Evolutionary conservation across 2,113 vertebrate species (phyloP).

Genomic region (Pseudopipra pipra): DNA sequence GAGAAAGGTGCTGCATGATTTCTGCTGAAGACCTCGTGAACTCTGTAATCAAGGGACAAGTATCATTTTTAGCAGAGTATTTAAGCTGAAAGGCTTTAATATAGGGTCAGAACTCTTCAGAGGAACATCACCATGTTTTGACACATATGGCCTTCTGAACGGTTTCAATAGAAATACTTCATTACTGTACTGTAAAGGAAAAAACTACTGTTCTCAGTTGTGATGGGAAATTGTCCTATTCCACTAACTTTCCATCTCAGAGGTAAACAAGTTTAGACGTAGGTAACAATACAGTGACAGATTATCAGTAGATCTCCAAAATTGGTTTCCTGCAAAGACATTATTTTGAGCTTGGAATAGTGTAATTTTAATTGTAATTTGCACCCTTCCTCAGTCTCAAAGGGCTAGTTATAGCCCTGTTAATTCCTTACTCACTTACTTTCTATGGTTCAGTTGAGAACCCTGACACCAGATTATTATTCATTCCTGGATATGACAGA

Average conservation of each 20-base stretch:
- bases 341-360: not conserved
- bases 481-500: not conserved
- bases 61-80: not conserved
- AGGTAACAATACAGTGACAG: not conserved
- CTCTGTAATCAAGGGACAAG: slow-evolving; percentile 46
- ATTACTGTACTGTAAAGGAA: not conserved
- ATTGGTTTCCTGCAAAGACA: not conserved
- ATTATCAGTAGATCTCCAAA: not conserved
- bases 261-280: not conserved
- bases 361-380: not conserved
- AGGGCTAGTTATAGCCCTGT: slow-evolving; percentile 10
- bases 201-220: not conserved
- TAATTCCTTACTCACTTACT: not conserved
- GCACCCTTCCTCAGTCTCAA: not conserved
- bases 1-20: slow-evolving; percentile 80
- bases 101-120: not conserved
- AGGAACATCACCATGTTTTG: not conserved
- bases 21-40: slow-evolving; percentile 79
- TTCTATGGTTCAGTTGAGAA: not conserved
- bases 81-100: not conserved
- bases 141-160: not conserved
- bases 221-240: not conserved
- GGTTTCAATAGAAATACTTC: not conserved
- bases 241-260: not conserved
- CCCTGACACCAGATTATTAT: slow-evolving; percentile 21